Evolutionary conservation across 2,888 invertebrate species (phyloP).

Genomic region (Margaritifera margaritifera): DNA sequence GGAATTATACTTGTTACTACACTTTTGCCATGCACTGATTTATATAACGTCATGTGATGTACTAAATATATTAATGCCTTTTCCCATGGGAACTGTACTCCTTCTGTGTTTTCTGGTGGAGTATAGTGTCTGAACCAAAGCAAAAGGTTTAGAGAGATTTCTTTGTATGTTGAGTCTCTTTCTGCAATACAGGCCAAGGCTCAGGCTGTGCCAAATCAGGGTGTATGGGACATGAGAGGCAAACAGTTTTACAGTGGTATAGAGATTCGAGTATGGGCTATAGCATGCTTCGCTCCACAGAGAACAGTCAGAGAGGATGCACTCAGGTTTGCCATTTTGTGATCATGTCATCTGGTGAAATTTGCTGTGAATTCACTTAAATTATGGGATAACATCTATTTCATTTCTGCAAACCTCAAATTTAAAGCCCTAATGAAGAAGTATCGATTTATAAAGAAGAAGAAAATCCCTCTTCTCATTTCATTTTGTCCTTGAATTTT

Average conservation of each 20-base stretch:
- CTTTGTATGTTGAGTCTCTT: not conserved
- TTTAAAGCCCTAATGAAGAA: too few relatives aligned
- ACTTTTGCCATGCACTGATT: too few relatives aligned
- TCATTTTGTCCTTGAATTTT: too few relatives aligned
- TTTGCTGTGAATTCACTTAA: not conserved
- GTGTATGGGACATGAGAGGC: conserved; percentile 99
- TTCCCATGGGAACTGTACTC: too few relatives aligned
- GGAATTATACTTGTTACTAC: too few relatives aligned
- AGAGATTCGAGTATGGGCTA: conserved; percentile 99
- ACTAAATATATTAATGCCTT: too few relatives aligned
- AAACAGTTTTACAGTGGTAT: conserved; percentile 99
- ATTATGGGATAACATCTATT: not conserved
- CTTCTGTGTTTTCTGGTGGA: too few relatives aligned
- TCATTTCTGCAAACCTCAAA: not conserved
- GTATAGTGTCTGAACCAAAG: too few relatives aligned
- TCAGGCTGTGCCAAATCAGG: conserved; percentile 98
- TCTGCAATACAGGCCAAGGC: conserved; percentile 80
- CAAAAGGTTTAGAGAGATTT: too few relatives aligned
- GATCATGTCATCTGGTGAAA: not conserved
- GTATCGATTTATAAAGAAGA: too few relatives aligned
- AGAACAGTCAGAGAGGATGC: conserved; percentile 98
- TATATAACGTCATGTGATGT: too few relatives aligned
- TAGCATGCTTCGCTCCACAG: conserved; percentile 99
- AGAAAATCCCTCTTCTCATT: too few relatives aligned
- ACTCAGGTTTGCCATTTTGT: conserved; percentile 77